Evolutionary conservation across 30 jellyfish, hydroid and myxozoan genomes (phyloP).

Genomic region (Aurelia sp.): DNA sequence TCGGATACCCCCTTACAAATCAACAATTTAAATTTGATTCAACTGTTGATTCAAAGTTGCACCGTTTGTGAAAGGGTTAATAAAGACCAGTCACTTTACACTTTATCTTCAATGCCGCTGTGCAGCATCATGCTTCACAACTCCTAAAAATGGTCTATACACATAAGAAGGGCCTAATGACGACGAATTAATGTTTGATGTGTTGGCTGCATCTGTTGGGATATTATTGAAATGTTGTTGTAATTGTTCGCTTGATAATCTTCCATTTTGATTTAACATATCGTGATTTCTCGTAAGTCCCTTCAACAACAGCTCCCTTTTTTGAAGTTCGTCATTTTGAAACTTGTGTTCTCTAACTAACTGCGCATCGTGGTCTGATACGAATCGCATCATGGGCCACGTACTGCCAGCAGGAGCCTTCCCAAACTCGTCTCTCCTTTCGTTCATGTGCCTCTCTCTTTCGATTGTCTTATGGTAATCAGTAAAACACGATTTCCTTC

Average conservation of each 20-base stretch:
- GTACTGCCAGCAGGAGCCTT: not conserved
- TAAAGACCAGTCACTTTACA: slow-evolving; percentile 93
- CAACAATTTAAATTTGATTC: no score
- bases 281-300: not conserved
- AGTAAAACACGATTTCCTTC: no score
- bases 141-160: not conserved
- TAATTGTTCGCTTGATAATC: not conserved
- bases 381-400: not conserved
- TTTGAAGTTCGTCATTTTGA: not conserved
- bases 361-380: not conserved
- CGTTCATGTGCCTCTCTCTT: no score
- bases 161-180: not conserved
- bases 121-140: slow-evolving; percentile 19
- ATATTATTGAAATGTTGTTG: not conserved
- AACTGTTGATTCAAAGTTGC: no score
- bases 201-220: not conserved
- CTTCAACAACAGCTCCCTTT: not conserved
- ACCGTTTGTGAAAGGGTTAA: slow-evolving; percentile 89
- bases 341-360: not conserved
- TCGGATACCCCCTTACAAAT: no score
- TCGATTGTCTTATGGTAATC: no score
- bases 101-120: slow-evolving; percentile 92
- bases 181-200: not conserved
- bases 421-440: no score
- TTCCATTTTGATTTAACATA: not conserved